Evolutionary conservation across 64 coral and sea anemone genomes (phyloP), one percentile per base, ranked within the genome.

Genomic region (Stylophora pistillata): DNA sequence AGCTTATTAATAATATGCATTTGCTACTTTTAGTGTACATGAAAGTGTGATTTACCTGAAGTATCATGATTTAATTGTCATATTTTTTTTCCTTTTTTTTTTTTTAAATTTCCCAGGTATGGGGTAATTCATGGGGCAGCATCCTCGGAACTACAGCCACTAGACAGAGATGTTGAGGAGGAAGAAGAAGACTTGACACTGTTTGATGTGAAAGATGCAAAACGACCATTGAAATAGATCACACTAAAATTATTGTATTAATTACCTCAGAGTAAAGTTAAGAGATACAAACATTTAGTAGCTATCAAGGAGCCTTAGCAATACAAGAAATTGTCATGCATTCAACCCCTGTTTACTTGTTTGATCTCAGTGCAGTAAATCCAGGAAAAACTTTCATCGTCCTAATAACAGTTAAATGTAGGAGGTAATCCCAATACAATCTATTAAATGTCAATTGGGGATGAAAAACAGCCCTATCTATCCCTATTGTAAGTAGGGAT

Each of bases 151-250:
- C 70, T 96, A 32, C 94, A 96, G 47, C 95, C 95, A 5, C 87
- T 96, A 58, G 93, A 95, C n/a, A 61, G 34, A 23, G 58, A 13
- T 23, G 23, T 15, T 4, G 88, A 93, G 4, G 84, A 92, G 33
- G 94, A 96, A 58, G 95, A 96, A 75, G 94, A 96, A 20, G 95
- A 97, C 62, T 93, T 97, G 87, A 93, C 95, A 10, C 30, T 97
- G 15, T 96, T 93, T 73, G 95, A 96, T 47, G 66, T 59, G 75
- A 92, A 92, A 86, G 62, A 41, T 53, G 18, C 62, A 5, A 84
- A 53, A 31, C 65, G 80, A 63, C 80, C 80, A 69, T 47, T 47
- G 37, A 84, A 54, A n/a, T 84, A 9, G 68, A 69, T 11, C 37
- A n/a, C 47, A 16, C 15, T 82, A 5, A 53, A 68, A n/a, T 23